Percentiles rank a stretch among this genome's conserved stretches.
Evolutionary conservation across 2,888 invertebrate genomes (phyloP).

Genomic region (Tetragonula carbonaria): DNA sequence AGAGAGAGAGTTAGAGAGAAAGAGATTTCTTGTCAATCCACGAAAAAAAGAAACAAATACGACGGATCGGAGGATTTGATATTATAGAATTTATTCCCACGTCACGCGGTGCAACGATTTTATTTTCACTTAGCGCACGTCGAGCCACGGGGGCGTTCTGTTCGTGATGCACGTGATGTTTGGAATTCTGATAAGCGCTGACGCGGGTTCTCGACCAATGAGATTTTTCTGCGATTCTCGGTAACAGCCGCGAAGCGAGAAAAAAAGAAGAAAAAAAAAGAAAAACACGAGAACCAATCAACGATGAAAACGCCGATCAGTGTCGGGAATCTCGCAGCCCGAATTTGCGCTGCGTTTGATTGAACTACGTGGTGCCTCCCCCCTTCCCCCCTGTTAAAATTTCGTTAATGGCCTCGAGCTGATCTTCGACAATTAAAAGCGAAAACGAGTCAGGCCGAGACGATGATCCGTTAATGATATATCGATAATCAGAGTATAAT

Average conservation of each 20-base stretch:
- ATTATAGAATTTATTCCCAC: slow-evolving; percentile 15
- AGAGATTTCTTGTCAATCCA: background rate
- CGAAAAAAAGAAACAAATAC: background rate
- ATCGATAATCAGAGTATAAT: slow-evolving; percentile 34
- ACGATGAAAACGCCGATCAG: background rate
- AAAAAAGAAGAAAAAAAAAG: background rate
- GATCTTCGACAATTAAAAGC: background rate
- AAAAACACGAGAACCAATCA: background rate
- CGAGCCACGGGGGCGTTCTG: background rate
- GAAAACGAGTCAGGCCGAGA: background rate
- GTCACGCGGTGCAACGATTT: slow-evolving; percentile 24
- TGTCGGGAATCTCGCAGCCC: too few species aligned
- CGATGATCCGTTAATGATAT: slow-evolving; percentile 30
- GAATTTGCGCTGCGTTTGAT: background rate
- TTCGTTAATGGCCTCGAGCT: background rate
- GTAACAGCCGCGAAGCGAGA: background rate
- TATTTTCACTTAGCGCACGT: slow-evolving; percentile 10
- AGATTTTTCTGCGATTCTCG: background rate
- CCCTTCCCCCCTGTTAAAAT: background rate
- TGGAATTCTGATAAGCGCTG: background rate
- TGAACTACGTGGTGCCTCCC: background rate
- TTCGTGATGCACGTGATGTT: background rate
- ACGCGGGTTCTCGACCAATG: background rate
- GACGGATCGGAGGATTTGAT: background rate
- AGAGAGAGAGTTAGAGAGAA: background rate